phyloP scores from a whole-genome alignment of 2,797 vertebrate genomes.

The Micrastur ruficollis region DNA sequence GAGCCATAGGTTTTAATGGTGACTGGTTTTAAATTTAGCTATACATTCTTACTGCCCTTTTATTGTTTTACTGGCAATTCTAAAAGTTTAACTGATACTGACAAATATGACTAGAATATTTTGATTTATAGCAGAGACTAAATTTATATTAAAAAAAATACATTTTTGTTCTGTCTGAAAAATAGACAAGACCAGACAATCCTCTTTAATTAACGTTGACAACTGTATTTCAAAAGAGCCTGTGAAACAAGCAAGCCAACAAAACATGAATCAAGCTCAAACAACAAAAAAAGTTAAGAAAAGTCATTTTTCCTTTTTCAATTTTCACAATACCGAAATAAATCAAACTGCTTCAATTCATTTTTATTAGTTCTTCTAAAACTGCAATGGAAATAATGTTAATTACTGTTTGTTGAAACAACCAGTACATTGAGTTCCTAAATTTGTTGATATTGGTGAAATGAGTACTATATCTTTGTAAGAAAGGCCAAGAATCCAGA shows the following conservation, averaged over 20 bases:
- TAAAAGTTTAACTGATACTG: not conserved
- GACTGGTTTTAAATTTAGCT: not conserved
- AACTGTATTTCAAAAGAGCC: constrained; percentile 3
- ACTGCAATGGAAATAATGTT: not conserved
- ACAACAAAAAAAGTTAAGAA: not conserved
- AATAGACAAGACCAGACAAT: not conserved
- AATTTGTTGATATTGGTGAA: not conserved
- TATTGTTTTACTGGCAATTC: not conserved
- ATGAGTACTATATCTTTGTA: not conserved
- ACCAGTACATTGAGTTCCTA: not conserved
- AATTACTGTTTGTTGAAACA: not conserved
- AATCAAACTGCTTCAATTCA: not conserved
- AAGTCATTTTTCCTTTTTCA: not conserved
- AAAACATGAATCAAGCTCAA: not conserved
- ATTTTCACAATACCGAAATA: not conserved
- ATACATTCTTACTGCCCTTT: not conserved
- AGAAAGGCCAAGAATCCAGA: not conserved
- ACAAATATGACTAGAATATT: not conserved
- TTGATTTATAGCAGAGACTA: not conserved
- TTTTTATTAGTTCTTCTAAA: not conserved
- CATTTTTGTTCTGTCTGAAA: not conserved
- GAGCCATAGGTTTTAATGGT: not conserved
- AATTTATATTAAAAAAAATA: not conserved
- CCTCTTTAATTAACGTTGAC: constrained; percentile 12
- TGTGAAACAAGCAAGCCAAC: not conserved